Evolutionary conservation across 2,888 invertebrate species (phyloP).

Genomic region (Drosophila borealis): DNA sequence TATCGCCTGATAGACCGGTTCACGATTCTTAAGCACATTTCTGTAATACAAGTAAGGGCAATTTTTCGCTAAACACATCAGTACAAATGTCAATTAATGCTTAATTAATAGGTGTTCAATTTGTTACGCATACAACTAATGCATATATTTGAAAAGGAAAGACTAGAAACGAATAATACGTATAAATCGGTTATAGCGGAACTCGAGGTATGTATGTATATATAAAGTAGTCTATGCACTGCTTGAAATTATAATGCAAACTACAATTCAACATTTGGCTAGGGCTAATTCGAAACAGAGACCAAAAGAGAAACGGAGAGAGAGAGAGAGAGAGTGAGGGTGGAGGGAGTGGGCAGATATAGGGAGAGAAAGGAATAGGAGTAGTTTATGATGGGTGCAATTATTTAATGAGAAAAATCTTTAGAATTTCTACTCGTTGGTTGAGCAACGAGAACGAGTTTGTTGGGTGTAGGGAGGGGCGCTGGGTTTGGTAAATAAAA

Average conservation of each 20-base stretch:
- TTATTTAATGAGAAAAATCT: too few relatives aligned
- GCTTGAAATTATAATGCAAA: slow-evolving; percentile 13
- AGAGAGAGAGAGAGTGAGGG: slow-evolving; percentile 8
- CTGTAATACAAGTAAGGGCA: slow-evolving; percentile 84
- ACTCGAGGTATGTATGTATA: not conserved
- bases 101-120: not conserved
- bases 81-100: slow-evolving; percentile 9
- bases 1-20: slow-evolving; percentile 94
- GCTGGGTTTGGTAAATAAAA: too few relatives aligned
- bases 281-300: slow-evolving; percentile 11
- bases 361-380: not conserved
- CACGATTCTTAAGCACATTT: slow-evolving; percentile 88
- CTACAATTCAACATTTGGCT: slow-evolving; percentile 30
- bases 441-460: too few relatives aligned
- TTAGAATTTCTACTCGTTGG: too few relatives aligned
- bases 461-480: too few relatives aligned
- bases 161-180: slow-evolving; percentile 1
- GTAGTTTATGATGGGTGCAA: not conserved
- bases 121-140: slow-evolving; percentile 6
- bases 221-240: slow-evolving; percentile 4
- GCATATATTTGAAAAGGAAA: not conserved
- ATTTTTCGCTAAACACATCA: slow-evolving; percentile 17
- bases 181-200: slow-evolving; percentile 1
- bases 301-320: not conserved
- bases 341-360: not conserved